phyloP scores from a whole-genome alignment of 2,888 invertebrate genomes.

The Agrenia bidenticulata region DNA sequence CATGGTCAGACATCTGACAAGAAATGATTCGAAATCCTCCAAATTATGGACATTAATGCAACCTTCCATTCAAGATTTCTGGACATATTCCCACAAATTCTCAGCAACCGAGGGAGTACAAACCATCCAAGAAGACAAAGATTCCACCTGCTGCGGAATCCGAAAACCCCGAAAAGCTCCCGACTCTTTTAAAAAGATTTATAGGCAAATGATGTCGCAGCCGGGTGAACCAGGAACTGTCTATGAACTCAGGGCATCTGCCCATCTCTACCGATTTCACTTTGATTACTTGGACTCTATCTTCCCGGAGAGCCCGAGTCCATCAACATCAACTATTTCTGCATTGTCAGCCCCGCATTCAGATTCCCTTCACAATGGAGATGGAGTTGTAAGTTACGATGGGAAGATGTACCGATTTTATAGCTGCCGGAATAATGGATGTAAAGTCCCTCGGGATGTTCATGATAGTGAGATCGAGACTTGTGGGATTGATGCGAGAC shows the following conservation, averaged over 20 bases:
- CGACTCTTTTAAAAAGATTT: constrained; percentile 22
- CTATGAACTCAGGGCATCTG: constrained; percentile 39
- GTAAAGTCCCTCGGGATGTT: constrained; percentile 23
- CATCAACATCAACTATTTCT: neutral
- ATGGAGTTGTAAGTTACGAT: neutral
- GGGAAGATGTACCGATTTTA: constrained; percentile 29
- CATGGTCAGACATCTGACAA: constrained; percentile 27
- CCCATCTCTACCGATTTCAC: constrained; percentile 33
- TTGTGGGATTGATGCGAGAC: neutral
- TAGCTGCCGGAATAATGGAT: constrained; percentile 39
- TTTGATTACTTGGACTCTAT: constrained; percentile 32
- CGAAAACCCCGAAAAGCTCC: neutral
- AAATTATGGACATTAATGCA: constrained; percentile 19
- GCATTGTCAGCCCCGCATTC: neutral
- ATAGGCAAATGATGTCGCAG: constrained; percentile 31
- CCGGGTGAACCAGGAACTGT: constrained; percentile 29
- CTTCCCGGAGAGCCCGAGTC: neutral
- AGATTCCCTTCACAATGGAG: neutral
- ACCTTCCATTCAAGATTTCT: constrained; percentile 23
- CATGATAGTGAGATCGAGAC: neutral
- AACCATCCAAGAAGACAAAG: neutral
- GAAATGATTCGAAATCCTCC: neutral
- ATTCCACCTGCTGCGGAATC: neutral
- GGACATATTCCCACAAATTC: constrained; percentile 29
- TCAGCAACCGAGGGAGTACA: neutral